These are phyloP conservation scores for Acanthaster planci DNA, from an alignment of 35 echinoderm and acorn worm genomes.

Conservation along the genomic window DNA sequence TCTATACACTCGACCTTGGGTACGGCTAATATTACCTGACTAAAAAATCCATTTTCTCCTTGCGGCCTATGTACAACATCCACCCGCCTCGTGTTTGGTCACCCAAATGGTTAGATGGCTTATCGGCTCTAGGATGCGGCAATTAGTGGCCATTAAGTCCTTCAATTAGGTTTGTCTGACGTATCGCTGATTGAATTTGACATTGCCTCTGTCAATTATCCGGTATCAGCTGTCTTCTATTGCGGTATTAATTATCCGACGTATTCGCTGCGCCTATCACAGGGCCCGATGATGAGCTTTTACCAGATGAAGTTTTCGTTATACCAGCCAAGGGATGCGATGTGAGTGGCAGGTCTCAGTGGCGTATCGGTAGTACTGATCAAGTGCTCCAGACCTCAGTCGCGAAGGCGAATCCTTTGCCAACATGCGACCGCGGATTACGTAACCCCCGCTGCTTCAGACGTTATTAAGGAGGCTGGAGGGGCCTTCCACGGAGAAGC, in stretches of 20 bases:
- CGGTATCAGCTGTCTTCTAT: slow-evolving; percentile 23
- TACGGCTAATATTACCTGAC: slow-evolving; percentile 10
- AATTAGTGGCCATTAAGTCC: slow-evolving; percentile 19
- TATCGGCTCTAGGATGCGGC: slow-evolving; percentile 23
- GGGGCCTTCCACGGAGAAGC: not conserved
- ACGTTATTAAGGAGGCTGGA: not conserved
- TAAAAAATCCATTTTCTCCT: slow-evolving; percentile 10
- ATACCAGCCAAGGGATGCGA: not conserved
- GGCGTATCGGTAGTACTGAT: not conserved
- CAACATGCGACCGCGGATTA: not conserved
- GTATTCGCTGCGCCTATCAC: not conserved
- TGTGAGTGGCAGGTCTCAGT: slow-evolving; percentile 16
- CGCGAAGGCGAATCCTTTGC: too few relatives aligned
- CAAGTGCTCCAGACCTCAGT: not conserved
- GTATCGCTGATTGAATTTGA: slow-evolving; percentile 31
- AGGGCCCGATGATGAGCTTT: not conserved
- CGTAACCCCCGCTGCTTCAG: not conserved
- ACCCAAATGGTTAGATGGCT: slow-evolving; percentile 13
- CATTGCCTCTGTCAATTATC: slow-evolving; percentile 29
- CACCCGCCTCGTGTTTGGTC: slow-evolving; percentile 2
- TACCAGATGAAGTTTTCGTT: slow-evolving; percentile 2
- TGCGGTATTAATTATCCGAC: slow-evolving; percentile 31
- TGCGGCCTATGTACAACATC: not conserved
- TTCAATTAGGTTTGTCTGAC: slow-evolving; percentile 29
- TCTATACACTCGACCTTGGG: slow-evolving; percentile 17